Base-by-base conservation (phyloP, 2,797 vertebrate species). In the Phrynocephalus forsythii region DNA sequence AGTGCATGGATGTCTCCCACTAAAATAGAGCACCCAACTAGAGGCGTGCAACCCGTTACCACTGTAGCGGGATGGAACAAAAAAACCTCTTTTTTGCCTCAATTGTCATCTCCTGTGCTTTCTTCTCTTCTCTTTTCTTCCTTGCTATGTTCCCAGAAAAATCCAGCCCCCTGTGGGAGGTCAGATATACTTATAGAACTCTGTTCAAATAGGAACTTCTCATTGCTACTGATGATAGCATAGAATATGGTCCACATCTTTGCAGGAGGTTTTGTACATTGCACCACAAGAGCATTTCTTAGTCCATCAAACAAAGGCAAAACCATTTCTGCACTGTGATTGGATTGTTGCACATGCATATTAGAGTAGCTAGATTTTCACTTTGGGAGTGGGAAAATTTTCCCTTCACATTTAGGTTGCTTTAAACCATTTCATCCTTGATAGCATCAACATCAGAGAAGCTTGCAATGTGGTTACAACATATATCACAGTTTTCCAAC, bases 41-140 rank as follows among this genome's bases (percentile, higher is more conserved):
- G n/a, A 66, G 78, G 18, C 38, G 18, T 77, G 24, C 73, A 85
- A 33, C 11, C 16, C 52, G 33, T 78, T 82, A 66, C 78, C 33
- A 69, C 52, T 72, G 52, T 30, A 87, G 80, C 56, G 71, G 10
- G 22, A 73, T 75, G 6, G 63, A 72, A 60, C 60, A 75, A 72
- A 44, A 83, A 73, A 1, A 18, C 76, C 26, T 44, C 38, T 73
- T 66, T 1, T 69, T 72, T 78, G 13, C 75, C 30, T 83, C 33
- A n/a, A 15, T 72, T 84, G 76, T 85, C 77, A 73, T 85, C 69
- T 85, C 44, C 69, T n/a, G 24, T 73, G 22, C 11, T 79, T 79
- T 67, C 56, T 63, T 72, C 71, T 72, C 80, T 24, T 72, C 79
- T 72, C 80, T 16, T 84, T 63, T 71, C 48, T 68, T 78, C 48